Evolutionary conservation across 2,113 vertebrate genomes (phyloP).

Genomic region (Fregetta grallaria): DNA sequence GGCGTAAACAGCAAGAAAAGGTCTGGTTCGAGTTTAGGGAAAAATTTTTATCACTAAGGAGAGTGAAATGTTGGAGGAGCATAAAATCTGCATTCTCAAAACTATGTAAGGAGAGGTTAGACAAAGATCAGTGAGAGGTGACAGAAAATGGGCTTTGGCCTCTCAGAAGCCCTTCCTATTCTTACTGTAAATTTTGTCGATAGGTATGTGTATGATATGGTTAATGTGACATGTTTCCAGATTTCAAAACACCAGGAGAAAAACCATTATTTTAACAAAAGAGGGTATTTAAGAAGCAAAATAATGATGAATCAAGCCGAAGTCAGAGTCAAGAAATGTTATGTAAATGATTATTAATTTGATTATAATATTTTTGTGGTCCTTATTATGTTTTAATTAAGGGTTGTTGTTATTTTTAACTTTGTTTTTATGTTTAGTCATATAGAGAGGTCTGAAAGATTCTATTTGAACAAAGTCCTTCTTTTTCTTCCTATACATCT

Average conservation of each 20-base stretch:
- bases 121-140: not conserved
- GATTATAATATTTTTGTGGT: not conserved
- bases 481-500: not conserved
- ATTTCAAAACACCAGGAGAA: not conserved
- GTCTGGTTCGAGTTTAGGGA: fast-evolving
- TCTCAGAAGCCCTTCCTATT: not conserved
- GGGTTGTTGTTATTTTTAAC: not conserved
- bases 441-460: not conserved
- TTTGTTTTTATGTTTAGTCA: not conserved
- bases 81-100: not conserved
- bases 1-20: not conserved
- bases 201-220: fast-evolving
- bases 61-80: not conserved
- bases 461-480: not conserved
- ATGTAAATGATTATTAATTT: not conserved
- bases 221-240: not conserved
- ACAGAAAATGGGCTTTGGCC: not conserved
- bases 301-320: not conserved
- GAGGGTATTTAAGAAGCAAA: not conserved
- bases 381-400: not conserved
- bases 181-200: not conserved
- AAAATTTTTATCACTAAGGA: not conserved
- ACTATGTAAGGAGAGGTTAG: not conserved
- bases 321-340: not conserved
- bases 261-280: fast-evolving